A percentile compares a stretch with the other conserved stretches of the same genome.
These are phyloP conservation scores for Chrysochloris asiatica DNA, from an alignment of 2,113 vertebrate genomes.

Conservation along the genomic window DNA sequence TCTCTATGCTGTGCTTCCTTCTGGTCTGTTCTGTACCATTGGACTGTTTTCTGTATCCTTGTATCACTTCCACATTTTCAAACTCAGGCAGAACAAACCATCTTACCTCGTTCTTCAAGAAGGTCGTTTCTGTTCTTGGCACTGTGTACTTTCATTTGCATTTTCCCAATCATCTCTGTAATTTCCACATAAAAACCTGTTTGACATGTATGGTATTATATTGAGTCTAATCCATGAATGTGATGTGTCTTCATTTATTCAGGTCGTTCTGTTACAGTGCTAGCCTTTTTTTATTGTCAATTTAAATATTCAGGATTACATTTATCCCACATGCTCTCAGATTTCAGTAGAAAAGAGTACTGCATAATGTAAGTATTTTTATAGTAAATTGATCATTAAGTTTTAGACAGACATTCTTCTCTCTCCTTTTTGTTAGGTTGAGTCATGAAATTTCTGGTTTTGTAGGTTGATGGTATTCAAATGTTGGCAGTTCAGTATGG, in stretches of 20 bases:
- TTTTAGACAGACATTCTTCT: background rate
- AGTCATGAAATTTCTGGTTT: background rate
- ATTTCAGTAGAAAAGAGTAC: background rate
- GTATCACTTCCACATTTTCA: background rate
- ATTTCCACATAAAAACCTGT: background rate
- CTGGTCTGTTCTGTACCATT: background rate
- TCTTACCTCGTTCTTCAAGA: conserved; percentile 33
- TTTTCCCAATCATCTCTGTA: background rate
- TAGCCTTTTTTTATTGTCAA: background rate
- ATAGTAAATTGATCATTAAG: background rate
- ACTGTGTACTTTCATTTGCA: background rate
- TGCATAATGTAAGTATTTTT: background rate
- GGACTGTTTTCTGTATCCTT: background rate
- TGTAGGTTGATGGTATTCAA: background rate
- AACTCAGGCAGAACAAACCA: background rate
- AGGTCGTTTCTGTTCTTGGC: background rate
- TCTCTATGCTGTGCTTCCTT: background rate
- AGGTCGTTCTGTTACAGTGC: background rate
- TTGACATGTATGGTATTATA: background rate
- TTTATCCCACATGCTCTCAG: background rate
- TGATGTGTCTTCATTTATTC: background rate
- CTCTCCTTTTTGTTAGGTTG: background rate
- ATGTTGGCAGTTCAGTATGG: background rate
- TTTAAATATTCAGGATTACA: background rate
- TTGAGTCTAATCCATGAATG: background rate